Conservation (phyloP, 2,888 invertebrate species). For the Apodemia hepburni region DNA sequence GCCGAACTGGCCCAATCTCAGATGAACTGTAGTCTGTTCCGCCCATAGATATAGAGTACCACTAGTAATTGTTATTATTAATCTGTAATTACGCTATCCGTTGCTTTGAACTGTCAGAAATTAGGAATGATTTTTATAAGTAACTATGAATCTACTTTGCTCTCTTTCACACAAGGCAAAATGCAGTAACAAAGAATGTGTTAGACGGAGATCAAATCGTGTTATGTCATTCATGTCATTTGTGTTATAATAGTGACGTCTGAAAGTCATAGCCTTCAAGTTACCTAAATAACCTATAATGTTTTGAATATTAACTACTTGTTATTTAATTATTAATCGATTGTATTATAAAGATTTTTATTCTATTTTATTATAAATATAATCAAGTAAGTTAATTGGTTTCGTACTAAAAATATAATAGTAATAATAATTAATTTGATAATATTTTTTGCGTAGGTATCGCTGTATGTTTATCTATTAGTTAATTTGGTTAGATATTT, state of each 20-base stretch:
- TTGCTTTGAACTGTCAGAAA: too few species aligned
- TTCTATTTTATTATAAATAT: constrained; percentile 21
- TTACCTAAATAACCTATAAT: constrained; percentile 48
- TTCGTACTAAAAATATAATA: not conserved
- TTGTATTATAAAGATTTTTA: not conserved
- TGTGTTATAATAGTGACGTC: not conserved
- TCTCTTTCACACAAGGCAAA: too few species aligned
- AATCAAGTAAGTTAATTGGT: not conserved
- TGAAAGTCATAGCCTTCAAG: constrained; percentile 24
- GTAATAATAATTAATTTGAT: too few species aligned
- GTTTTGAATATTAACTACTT: constrained; percentile 6
- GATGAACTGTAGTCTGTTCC: too few species aligned
- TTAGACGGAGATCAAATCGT: not conserved
- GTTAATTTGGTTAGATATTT: not conserved
- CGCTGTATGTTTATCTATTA: not conserved
- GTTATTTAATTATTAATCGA: constrained; percentile 6
- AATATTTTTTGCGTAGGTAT: not conserved
- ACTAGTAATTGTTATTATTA: too few species aligned
- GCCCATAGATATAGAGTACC: too few species aligned
- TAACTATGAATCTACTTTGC: too few species aligned
- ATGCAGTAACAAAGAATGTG: not conserved
- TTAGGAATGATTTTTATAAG: too few species aligned
- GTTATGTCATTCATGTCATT: not conserved
- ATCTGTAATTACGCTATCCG: too few species aligned
- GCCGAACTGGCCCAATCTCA: too few species aligned